These are phyloP conservation scores for Gila orcuttii DNA, from an alignment of 2,113 vertebrate genomes.

Conservation along the genomic window DNA sequence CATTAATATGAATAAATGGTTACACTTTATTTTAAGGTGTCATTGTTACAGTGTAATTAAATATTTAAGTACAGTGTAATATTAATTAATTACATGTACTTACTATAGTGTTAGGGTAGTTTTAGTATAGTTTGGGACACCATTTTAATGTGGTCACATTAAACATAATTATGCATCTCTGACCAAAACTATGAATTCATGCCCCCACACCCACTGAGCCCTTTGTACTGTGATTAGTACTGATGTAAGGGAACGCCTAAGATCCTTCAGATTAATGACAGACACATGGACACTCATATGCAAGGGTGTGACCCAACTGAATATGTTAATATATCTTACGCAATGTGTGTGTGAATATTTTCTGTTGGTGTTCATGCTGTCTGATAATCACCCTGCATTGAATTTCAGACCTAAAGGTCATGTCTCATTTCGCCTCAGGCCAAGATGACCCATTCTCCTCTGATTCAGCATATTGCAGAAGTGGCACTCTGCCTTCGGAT, in stretches of 20 bases:
- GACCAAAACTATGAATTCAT: not conserved
- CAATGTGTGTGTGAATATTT: constrained; percentile 9
- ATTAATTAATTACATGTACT: too few relatives aligned
- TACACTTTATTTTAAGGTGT: too few relatives aligned
- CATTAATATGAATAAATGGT: not conserved
- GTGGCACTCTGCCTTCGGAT: not conserved
- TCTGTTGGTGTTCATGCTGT: constrained; percentile 9
- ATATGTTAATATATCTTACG: not conserved
- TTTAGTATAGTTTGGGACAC: not conserved
- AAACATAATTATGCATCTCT: not conserved
- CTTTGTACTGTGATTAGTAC: not conserved
- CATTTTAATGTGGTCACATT: not conserved
- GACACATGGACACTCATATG: not conserved
- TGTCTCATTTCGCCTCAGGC: constrained; percentile 53
- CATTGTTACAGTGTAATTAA: too few relatives aligned
- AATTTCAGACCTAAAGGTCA: constrained; percentile 61
- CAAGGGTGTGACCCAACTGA: not conserved
- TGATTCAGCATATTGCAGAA: constrained; percentile 36
- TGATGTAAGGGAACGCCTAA: constrained; percentile 23
- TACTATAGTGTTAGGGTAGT: too few relatives aligned
- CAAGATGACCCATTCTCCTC: constrained; percentile 23
- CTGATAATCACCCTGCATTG: constrained; percentile 47
- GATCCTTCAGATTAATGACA: not conserved
- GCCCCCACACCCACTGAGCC: not conserved
- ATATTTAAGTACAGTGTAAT: too few relatives aligned